phyloP scores from a whole-genome alignment of 2,113 vertebrate species.

The Myocastor coypus region DNA sequence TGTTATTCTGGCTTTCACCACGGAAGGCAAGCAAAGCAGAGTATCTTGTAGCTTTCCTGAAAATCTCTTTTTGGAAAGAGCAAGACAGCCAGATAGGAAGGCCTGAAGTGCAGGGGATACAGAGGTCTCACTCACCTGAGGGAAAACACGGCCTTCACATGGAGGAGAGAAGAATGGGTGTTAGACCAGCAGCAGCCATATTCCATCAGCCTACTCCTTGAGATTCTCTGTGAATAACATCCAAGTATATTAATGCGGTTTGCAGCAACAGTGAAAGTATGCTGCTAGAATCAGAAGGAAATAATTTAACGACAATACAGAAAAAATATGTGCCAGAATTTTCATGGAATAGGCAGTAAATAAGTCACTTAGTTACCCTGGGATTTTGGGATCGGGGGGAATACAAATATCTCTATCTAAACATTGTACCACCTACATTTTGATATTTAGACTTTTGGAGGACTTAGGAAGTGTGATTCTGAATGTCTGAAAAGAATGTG shows the following conservation, averaged over 20 bases:
- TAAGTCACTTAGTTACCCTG: neutral
- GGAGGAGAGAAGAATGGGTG: neutral
- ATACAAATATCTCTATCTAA: slow-evolving; percentile 5
- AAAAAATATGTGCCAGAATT: neutral
- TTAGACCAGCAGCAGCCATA: neutral
- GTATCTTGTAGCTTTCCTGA: neutral
- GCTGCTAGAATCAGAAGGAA: neutral
- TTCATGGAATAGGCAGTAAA: neutral
- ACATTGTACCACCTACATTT: neutral
- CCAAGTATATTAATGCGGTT: neutral
- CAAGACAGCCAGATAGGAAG: neutral
- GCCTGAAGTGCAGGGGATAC: neutral
- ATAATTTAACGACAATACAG: neutral
- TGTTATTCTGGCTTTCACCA: neutral
- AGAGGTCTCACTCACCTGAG: neutral
- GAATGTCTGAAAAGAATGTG: neutral
- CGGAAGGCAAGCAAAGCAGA: neutral
- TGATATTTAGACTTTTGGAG: neutral
- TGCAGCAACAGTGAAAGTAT: neutral
- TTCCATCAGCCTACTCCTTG: neutral
- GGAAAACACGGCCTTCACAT: neutral
- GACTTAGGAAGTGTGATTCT: neutral
- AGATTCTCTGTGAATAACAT: neutral
- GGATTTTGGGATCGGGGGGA: neutral
- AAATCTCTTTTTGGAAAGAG: neutral